Percentiles rank a stretch among this genome's conserved stretches.
These are phyloP conservation scores for Sminthurinus aureus DNA, from an alignment of 2,888 invertebrate genomes.

Conservation along the genomic window DNA sequence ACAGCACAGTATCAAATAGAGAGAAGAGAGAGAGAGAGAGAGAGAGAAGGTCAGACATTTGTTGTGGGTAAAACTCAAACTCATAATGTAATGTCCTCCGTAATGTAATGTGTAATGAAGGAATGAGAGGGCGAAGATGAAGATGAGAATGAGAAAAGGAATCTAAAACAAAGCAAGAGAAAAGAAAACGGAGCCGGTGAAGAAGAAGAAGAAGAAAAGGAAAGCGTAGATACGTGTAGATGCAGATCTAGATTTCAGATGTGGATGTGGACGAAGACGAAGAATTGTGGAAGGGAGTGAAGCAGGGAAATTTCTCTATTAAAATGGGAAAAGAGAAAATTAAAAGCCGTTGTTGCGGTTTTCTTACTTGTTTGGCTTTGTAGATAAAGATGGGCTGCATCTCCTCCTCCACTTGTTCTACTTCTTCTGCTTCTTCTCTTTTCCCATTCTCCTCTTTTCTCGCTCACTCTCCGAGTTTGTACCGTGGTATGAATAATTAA, in stretches of 20 bases:
- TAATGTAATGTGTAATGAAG: too few relatives aligned
- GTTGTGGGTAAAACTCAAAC: neutral
- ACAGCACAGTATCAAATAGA: neutral
- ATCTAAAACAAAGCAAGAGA: neutral
- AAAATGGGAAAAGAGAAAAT: conserved; percentile 28
- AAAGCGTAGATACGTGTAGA: too few relatives aligned
- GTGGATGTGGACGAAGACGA: neutral
- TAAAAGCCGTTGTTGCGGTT: conserved; percentile 14
- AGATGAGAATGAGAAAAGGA: neutral
- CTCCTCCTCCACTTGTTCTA: neutral
- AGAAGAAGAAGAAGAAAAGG: too few relatives aligned
- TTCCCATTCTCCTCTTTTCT: neutral
- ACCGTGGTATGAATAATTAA: conserved; percentile 34
- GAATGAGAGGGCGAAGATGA: neutral
- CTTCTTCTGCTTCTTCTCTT: neutral
- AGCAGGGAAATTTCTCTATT: conserved; percentile 14
- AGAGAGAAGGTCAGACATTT: neutral
- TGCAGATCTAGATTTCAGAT: too few relatives aligned
- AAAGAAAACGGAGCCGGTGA: neutral
- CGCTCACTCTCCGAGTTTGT: neutral
- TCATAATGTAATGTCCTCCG: too few relatives aligned
- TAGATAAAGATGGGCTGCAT: conserved; percentile 31
- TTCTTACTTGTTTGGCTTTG: conserved; percentile 1
- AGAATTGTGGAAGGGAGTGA: neutral
- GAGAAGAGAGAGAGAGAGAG: neutral